Percentiles rank a stretch among this genome's conserved stretches.
Evolutionary conservation across 2,113 vertebrate species (phyloP).

Genomic region (Microcebus tavaratra): DNA sequence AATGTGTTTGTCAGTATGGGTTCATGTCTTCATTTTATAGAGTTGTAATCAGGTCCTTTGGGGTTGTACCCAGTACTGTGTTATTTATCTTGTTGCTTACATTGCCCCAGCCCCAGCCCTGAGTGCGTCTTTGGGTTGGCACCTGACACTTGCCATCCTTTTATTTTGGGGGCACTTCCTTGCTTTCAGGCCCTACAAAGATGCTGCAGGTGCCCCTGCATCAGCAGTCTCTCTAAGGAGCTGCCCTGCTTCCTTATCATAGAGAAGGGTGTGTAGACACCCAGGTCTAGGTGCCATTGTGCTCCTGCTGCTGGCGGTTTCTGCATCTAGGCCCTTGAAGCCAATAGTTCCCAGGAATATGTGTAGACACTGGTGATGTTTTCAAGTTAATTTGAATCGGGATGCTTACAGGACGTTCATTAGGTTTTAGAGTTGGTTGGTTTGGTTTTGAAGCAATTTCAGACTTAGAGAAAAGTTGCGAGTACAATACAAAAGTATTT

Average conservation of each 20-base stretch:
- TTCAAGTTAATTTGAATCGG: not conserved
- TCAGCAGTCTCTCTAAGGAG: not conserved
- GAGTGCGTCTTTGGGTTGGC: not conserved
- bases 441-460: not conserved
- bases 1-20: not conserved
- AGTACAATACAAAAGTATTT: not conserved
- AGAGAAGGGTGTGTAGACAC: not conserved
- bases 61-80: not conserved
- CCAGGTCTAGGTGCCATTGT: not conserved
- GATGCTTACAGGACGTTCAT: not conserved
- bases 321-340: not conserved
- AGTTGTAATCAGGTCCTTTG: not conserved
- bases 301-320: not conserved
- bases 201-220: not conserved
- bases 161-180: not conserved
- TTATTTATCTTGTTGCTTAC: not conserved
- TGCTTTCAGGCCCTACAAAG: not conserved
- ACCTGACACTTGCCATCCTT: not conserved
- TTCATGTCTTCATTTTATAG: not conserved
- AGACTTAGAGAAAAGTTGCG: not conserved
- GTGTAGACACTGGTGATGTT: not conserved
- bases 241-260: not conserved
- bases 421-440: not conserved
- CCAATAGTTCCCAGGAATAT: rapidly evolving
- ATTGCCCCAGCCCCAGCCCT: not conserved